phyloP scores from a whole-genome alignment of 2,113 vertebrate genomes.

The Perca fluviatilis region DNA sequence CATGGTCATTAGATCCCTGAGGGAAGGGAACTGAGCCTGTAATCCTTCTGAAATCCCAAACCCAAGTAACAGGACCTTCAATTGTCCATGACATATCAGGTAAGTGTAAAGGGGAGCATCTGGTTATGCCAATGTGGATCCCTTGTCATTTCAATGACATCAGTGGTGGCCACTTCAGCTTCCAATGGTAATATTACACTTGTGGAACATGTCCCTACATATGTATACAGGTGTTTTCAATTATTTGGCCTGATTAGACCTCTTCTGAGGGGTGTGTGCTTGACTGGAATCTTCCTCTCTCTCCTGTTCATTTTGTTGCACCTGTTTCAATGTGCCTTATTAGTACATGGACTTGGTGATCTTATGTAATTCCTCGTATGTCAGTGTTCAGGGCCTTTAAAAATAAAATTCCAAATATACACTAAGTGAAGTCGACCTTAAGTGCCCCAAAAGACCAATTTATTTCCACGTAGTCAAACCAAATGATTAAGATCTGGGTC shows the following conservation, averaged over 20 bases:
- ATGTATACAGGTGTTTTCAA: background rate
- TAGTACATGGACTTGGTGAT: background rate
- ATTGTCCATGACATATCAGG: slow-evolving; percentile 33
- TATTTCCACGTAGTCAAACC: background rate
- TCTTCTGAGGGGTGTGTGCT: background rate
- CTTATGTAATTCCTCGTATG: background rate
- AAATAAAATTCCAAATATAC: background rate
- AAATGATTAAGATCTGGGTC: background rate
- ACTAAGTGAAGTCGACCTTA: background rate
- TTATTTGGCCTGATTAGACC: background rate
- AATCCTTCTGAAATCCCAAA: slow-evolving; percentile 49
- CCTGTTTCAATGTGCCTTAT: background rate
- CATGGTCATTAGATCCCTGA: slow-evolving; percentile 15
- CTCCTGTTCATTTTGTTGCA: background rate
- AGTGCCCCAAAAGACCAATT: background rate
- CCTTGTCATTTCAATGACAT: slow-evolving; percentile 25
- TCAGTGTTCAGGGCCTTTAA: background rate
- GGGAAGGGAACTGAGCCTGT: slow-evolving; percentile 15
- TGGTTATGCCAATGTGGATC: slow-evolving; percentile 10
- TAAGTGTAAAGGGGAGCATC: slow-evolving; percentile 27
- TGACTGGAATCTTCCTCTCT: background rate
- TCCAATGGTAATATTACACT: slow-evolving; percentile 6
- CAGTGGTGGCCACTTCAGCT: slow-evolving; percentile 14
- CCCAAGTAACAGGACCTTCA: slow-evolving; percentile 31
- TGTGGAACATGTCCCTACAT: background rate